These are phyloP conservation scores for Pteropus alecto DNA, from an alignment of 2,113 vertebrate genomes.

Conservation along the genomic window DNA sequence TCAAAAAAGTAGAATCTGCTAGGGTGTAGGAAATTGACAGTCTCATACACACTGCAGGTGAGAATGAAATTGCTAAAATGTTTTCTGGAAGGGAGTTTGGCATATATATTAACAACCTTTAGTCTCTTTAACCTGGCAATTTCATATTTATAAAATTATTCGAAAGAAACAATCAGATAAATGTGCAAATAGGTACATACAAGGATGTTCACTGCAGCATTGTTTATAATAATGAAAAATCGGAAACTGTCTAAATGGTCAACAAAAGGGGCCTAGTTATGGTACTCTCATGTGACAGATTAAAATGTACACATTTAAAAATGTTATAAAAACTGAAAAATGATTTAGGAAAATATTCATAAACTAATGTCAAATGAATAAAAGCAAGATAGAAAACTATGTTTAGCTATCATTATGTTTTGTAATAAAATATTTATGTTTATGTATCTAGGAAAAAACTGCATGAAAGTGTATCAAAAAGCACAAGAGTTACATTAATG, in stretches of 20 bases:
- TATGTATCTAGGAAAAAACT: not conserved
- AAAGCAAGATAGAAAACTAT: not conserved
- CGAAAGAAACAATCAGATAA: not conserved
- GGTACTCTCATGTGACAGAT: not conserved
- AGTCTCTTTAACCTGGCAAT: not conserved
- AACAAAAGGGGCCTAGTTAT: not conserved
- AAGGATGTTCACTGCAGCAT: slow-evolving; percentile 38
- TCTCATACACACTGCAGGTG: not conserved
- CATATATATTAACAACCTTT: not conserved
- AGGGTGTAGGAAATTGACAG: not conserved
- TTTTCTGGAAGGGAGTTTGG: not conserved
- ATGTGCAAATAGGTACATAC: not conserved
- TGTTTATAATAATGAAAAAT: slow-evolving; percentile 20
- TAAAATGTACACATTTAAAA: not conserved
- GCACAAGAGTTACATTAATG: not conserved
- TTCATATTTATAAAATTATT: not conserved
- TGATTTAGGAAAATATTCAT: not conserved
- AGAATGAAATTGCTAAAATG: not conserved
- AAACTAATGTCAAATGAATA: not conserved
- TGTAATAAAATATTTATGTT: not conserved
- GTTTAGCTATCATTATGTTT: not conserved
- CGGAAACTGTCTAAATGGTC: not conserved
- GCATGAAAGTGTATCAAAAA: not conserved
- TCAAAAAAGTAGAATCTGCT: not conserved
- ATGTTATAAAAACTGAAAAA: not conserved